These are phyloP conservation scores for Lates calcarifer DNA, from an alignment of 2,113 vertebrate species.

Conservation along the genomic window DNA sequence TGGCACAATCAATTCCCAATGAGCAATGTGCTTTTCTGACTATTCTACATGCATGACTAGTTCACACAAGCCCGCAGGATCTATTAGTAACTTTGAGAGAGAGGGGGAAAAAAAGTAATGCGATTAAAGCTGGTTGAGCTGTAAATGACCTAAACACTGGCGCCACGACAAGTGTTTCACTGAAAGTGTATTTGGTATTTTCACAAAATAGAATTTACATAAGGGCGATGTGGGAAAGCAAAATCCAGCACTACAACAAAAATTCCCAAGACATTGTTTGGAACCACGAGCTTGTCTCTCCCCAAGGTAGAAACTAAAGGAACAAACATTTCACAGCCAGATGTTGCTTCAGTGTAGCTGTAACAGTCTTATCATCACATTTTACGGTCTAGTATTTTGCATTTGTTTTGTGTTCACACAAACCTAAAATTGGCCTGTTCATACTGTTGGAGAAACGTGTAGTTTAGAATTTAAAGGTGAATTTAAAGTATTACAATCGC, in stretches of 20 bases:
- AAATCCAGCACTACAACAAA: neutral
- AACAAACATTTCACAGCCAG: constrained; percentile 5
- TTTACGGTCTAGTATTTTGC: neutral
- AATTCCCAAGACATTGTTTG: neutral
- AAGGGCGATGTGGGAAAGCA: neutral
- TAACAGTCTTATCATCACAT: neutral
- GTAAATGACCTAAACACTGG: constrained; percentile 53
- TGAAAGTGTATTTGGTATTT: constrained; percentile 1
- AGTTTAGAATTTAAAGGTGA: neutral
- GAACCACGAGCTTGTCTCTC: neutral
- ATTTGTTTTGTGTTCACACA: neutral
- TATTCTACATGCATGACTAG: constrained; percentile 37
- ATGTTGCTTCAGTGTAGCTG: neutral
- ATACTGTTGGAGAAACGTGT: neutral
- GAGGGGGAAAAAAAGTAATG: constrained; percentile 22
- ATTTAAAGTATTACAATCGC: neutral
- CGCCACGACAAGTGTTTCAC: neutral
- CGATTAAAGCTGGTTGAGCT: constrained; percentile 48
- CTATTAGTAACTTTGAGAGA: constrained; percentile 20
- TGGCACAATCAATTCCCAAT: constrained; percentile 55
- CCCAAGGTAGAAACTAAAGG: neutral
- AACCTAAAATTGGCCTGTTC: neutral
- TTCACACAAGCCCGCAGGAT: constrained; percentile 18
- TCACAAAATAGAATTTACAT: neutral
- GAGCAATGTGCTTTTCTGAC: constrained; percentile 30